phyloP scores from a whole-genome alignment of 2,113 vertebrate genomes.

The Miniopterus natalensis region DNA sequence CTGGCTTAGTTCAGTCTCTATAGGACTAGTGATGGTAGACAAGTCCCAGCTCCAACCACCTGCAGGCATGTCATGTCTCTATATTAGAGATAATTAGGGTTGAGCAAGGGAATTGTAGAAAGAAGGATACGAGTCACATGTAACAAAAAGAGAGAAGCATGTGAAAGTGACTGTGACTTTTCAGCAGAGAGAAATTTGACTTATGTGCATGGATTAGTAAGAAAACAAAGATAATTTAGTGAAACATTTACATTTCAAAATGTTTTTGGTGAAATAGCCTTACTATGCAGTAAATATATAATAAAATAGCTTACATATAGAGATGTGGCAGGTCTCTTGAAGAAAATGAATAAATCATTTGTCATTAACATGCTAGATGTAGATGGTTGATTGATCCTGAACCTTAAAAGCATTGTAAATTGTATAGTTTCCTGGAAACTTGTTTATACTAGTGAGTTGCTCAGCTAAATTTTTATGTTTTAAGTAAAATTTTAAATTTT shows the following conservation, averaged over 20 bases:
- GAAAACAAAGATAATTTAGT: neutral
- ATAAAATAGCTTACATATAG: neutral
- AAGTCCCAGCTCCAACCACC: neutral
- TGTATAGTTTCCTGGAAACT: neutral
- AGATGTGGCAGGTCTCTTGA: neutral
- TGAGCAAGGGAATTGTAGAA: neutral
- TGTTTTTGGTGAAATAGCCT: neutral
- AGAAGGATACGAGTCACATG: neutral
- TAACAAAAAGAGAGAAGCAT: neutral
- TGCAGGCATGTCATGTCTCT: neutral
- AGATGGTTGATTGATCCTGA: neutral
- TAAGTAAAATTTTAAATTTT: neutral
- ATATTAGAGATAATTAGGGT: neutral
- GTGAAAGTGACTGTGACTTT: neutral
- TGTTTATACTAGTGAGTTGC: neutral
- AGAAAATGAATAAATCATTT: slow-evolving; percentile 18
- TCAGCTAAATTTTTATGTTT: neutral
- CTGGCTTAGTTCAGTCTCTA: neutral
- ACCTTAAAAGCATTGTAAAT: neutral
- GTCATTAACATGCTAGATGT: neutral
- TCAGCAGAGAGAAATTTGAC: neutral
- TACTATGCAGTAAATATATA: neutral
- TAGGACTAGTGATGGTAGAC: neutral
- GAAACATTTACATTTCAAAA: neutral
- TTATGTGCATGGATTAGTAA: neutral